phyloP scores from a whole-genome alignment of 2,888 invertebrate genomes.

The Elaeidobius kamerunicus region DNA sequence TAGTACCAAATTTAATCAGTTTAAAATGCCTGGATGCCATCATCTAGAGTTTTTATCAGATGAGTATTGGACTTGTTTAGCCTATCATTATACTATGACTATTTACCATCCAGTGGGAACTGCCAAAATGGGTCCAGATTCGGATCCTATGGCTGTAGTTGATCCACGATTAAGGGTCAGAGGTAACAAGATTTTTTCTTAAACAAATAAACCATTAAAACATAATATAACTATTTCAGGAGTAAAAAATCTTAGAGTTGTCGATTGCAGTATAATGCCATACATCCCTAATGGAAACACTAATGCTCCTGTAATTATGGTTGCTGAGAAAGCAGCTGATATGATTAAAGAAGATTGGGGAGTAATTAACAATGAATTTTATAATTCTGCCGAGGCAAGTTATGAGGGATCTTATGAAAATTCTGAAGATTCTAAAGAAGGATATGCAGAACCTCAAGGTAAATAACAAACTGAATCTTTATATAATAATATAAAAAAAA shows the following conservation, averaged over 20 bases:
- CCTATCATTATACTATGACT: conserved; percentile 70
- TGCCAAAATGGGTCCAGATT: conserved; percentile 72
- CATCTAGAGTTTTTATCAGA: conserved; percentile 63
- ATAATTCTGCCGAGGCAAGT: neutral
- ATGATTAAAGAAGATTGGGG: conserved; percentile 76
- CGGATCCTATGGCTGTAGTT: conserved; percentile 63
- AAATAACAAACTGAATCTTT: conserved; percentile 2
- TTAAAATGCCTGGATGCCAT: conserved; percentile 65
- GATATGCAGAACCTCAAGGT: conserved; percentile 10
- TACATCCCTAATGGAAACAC: conserved; percentile 75
- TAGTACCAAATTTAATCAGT: conserved; percentile 62
- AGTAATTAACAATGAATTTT: conserved; percentile 21
- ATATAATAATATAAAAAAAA: neutral
- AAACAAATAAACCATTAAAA: neutral
- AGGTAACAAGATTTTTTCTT: conserved; percentile 46
- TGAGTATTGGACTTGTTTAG: conserved; percentile 75
- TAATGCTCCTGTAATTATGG: conserved; percentile 80
- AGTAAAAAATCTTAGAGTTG: conserved; percentile 64
- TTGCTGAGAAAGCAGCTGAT: conserved; percentile 78
- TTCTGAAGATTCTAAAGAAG: conserved; percentile 25
- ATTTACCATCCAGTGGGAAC: conserved; percentile 82
- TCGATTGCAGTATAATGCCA: conserved; percentile 84
- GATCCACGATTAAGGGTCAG: conserved; percentile 64
- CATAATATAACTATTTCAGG: no score
- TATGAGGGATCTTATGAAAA: neutral